Percentiles rank a stretch among this genome's conserved stretches.
Conservation (phyloP, 2,113 vertebrate genomes). For the Brachirus orientalis region DNA sequence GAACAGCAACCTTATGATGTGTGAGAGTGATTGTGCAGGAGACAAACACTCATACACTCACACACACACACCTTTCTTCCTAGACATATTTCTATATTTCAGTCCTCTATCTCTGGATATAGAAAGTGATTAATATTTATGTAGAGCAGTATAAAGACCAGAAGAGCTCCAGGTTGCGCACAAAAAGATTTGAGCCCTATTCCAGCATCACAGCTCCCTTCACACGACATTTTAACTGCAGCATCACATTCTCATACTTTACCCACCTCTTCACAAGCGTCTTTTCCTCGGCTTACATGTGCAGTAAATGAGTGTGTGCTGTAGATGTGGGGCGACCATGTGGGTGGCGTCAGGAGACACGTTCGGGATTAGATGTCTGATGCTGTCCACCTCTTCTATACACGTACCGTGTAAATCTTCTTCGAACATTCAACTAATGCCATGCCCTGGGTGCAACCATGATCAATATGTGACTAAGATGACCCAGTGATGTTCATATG, state of each 20-base stretch:
- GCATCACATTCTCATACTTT: background rate
- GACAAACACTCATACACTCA: background rate
- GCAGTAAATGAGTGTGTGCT: too few species aligned
- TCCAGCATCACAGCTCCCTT: conserved; percentile 21
- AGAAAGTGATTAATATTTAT: conserved; percentile 53
- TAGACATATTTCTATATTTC: conserved; percentile 7
- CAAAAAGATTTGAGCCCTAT: conserved; percentile 8
- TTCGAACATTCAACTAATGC: conserved; percentile 47
- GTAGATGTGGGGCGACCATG: background rate
- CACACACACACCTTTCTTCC: conserved; percentile 10
- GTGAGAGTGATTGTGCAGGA: conserved; percentile 28
- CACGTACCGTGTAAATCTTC: conserved; percentile 30
- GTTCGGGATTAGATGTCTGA: background rate
- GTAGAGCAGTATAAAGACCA: conserved; percentile 11
- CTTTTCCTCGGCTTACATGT: too few species aligned
- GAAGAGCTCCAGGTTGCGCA: background rate
- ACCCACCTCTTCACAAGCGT: too few species aligned
- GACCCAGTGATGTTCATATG: conserved; percentile 36
- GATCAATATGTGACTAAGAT: conserved; percentile 48
- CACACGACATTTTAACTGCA: too few species aligned
- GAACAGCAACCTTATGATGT: conserved; percentile 55
- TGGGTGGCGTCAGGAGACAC: background rate
- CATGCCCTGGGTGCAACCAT: conserved; percentile 16
- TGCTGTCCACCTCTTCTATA: conserved; percentile 10
- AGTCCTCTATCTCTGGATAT: conserved; percentile 13